These are phyloP conservation scores for Phylloscopus whistleri DNA, from an alignment of 2,113 vertebrate genomes.

Conservation along the genomic window DNA sequence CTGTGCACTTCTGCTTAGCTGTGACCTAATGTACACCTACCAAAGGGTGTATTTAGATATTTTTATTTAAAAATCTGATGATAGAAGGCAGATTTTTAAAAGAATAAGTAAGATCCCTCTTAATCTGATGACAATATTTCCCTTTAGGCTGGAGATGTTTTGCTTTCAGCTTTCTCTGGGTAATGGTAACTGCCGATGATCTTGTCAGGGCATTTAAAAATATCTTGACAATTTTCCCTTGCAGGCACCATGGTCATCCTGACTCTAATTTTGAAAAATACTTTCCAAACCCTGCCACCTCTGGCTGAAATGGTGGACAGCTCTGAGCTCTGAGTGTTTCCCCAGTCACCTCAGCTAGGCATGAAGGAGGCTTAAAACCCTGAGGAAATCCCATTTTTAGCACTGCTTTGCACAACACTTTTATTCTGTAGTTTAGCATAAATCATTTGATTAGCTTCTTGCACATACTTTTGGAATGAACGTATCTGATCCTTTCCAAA, in stretches of 20 bases:
- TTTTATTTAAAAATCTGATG: neutral
- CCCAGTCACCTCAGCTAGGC: neutral
- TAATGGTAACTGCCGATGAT: neutral
- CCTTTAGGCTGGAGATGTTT: neutral
- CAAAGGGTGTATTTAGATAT: neutral
- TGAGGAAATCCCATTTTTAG: neutral
- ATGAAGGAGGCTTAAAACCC: neutral
- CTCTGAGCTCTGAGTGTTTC: neutral
- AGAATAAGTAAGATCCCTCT: neutral
- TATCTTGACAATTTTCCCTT: neutral
- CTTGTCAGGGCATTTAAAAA: neutral
- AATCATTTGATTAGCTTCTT: neutral
- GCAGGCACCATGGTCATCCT: neutral
- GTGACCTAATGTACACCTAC: neutral
- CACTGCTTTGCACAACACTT: accelerated
- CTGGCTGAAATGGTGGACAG: neutral
- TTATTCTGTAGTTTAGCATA: neutral
- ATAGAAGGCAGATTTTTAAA: neutral
- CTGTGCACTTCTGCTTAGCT: neutral
- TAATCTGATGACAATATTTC: neutral
- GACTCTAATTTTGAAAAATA: neutral
- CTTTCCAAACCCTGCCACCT: neutral
- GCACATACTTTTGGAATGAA: neutral
- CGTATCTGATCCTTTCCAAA: neutral
- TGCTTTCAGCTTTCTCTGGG: neutral